phyloP scores from a whole-genome alignment of 2,888 invertebrate genomes.

The Tipula vernalis region DNA sequence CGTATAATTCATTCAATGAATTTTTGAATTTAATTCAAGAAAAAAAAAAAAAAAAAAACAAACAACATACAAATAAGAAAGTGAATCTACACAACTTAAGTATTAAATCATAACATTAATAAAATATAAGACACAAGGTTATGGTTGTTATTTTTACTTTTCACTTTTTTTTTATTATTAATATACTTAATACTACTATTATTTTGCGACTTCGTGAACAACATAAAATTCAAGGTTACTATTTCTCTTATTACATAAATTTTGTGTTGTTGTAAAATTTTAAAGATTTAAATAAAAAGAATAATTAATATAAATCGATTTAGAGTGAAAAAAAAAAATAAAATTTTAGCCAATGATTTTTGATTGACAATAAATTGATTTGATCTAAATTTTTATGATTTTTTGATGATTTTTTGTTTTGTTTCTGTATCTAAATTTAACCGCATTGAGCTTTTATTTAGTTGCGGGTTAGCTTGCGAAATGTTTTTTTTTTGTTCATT shows the following conservation, averaged over 20 bases:
- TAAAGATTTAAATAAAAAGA: not conserved
- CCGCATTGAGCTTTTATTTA: not conserved
- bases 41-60: not conserved
- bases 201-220: not conserved
- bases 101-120: not conserved
- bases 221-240: not conserved
- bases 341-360: not conserved
- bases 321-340: not conserved
- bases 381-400: not conserved
- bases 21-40: not conserved
- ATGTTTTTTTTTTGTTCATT: not conserved
- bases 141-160: not conserved
- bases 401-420: not conserved
- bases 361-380: conserved; percentile 4
- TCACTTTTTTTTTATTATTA: not conserved
- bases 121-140: not conserved
- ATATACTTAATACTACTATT: not conserved
- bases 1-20: not conserved
- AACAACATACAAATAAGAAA: not conserved
- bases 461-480: not conserved
- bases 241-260: not conserved
- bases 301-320: not conserved
- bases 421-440: not conserved
- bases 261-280: not conserved
- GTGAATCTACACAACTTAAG: not conserved